Percentiles rank a stretch among this genome's conserved stretches.
Conservation (phyloP, 2,113 vertebrate species). For the Arvicanthis niloticus region DNA sequence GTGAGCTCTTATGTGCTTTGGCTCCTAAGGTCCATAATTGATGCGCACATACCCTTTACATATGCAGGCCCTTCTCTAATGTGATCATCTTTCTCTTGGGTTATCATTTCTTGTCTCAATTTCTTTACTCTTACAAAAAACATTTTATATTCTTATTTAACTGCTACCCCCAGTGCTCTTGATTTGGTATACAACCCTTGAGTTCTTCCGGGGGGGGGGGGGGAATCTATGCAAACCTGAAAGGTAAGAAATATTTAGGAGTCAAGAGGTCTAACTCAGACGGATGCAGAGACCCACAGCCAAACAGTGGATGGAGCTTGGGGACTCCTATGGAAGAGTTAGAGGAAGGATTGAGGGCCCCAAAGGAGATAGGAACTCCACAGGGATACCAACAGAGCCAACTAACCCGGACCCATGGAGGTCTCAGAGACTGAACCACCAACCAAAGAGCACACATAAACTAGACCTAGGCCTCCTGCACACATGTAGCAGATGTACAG, state of each 20-base stretch:
- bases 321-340: too few species aligned
- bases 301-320: too few species aligned
- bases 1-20: background rate
- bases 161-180: background rate
- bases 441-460: too few species aligned
- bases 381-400: too few species aligned
- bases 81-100: conserved; percentile 6
- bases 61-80: background rate
- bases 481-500: too few species aligned
- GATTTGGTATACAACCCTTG: conserved; percentile 1
- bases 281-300: too few species aligned
- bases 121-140: conserved; percentile 29
- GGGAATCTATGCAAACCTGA: background rate
- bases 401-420: too few species aligned
- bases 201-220: background rate
- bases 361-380: too few species aligned
- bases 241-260: conserved; percentile 4
- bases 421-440: too few species aligned
- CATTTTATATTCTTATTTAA: conserved; percentile 52
- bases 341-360: too few species aligned
- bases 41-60: background rate
- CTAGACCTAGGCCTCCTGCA: too few species aligned
- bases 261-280: too few species aligned
- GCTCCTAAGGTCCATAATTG: background rate
- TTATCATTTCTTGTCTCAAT: background rate